phyloP scores from a whole-genome alignment of 2,888 invertebrate genomes.

The Patella pellucida region DNA sequence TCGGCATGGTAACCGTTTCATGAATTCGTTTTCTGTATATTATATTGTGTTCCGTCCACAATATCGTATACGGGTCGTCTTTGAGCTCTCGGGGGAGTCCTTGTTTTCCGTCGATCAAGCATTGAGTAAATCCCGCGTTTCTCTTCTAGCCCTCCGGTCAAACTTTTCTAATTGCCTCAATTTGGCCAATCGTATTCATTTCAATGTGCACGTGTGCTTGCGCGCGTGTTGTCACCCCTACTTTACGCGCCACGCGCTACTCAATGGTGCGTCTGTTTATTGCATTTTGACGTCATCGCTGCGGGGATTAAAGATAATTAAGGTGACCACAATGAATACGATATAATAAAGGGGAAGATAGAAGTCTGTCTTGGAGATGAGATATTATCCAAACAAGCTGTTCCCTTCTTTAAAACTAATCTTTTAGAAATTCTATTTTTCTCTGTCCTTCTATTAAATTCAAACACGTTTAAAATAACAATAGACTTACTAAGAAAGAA shows the following conservation, averaged over 20 bases:
- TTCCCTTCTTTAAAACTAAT: no score
- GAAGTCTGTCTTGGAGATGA: no score
- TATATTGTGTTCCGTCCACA: no score
- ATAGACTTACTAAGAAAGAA: no score
- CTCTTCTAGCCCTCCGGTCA: conserved; percentile 20
- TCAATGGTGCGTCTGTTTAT: conserved; percentile 21
- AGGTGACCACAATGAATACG: conserved; percentile 23
- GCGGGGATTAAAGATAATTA: conserved; percentile 27
- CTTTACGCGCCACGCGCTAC: conserved; percentile 25
- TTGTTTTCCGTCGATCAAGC: background rate
- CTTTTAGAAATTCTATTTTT: no score
- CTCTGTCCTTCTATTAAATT: no score
- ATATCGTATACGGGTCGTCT: background rate
- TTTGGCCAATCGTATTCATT: conserved; percentile 33
- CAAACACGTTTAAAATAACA: no score
- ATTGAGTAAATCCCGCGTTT: conserved; percentile 11
- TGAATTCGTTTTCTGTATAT: no score
- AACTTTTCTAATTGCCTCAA: conserved; percentile 27
- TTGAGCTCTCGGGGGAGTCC: background rate
- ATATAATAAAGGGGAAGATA: background rate
- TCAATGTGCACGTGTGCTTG: conserved; percentile 28
- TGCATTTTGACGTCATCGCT: conserved; percentile 27
- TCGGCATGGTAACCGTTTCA: no score
- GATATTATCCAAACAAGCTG: no score
- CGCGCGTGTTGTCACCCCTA: conserved; percentile 27